phyloP scores from a whole-genome alignment of 2,797 vertebrate genomes.

The Emydoidea blandingii region DNA sequence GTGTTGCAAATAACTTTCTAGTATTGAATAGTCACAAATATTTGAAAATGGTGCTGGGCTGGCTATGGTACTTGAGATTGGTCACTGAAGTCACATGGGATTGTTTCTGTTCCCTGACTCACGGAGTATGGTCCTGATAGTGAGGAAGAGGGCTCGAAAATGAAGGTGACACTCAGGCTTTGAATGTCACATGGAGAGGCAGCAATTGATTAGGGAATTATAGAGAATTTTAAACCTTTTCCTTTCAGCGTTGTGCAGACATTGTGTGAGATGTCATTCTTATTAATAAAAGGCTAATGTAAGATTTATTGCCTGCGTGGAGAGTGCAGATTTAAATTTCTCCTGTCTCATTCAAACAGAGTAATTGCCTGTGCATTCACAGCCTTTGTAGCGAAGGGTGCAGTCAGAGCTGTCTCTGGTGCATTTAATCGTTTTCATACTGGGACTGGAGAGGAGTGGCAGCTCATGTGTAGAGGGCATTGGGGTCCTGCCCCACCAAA shows the following conservation, averaged over 20 bases:
- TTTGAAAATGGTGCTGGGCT: background rate
- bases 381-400: background rate
- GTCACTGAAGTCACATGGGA: background rate
- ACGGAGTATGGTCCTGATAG: background rate
- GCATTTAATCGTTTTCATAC: background rate
- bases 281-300: background rate
- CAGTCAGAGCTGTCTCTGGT: background rate
- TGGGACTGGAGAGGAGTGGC: background rate
- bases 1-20: background rate
- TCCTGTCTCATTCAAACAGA: background rate
- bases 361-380: background rate
- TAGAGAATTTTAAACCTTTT: background rate
- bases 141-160: background rate
- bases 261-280: background rate
- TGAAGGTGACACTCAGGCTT: background rate
- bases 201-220: slow-evolving; percentile 2
- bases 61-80: background rate
- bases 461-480: background rate
- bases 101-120: background rate
- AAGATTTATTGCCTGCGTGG: slow-evolving; percentile 3
- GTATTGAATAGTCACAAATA: background rate
- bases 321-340: slow-evolving; percentile 18
- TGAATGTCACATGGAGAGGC: background rate
- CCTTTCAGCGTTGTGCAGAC: background rate
- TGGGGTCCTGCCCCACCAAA: background rate